Conservation (phyloP, 2,797 vertebrate species). For the Hyperoplus immaculatus region DNA sequence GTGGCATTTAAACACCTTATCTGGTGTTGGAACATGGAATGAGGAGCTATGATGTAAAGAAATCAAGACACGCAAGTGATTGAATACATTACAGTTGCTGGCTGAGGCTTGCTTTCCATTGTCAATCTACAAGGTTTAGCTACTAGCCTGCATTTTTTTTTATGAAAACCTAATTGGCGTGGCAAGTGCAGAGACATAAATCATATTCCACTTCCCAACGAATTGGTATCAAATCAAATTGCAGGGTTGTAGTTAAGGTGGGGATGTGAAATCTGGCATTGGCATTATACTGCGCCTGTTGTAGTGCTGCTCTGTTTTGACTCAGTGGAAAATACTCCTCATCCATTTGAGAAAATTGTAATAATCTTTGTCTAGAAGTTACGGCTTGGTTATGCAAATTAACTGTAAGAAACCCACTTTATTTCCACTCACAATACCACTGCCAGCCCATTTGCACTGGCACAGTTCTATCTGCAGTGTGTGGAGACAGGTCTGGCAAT, state of each 20-base stretch:
- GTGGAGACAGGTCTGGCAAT: conserved; percentile 62
- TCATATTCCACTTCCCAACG: conserved; percentile 25
- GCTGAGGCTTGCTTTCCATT: conserved; percentile 14
- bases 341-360: conserved; percentile 18
- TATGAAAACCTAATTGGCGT: conserved; percentile 24
- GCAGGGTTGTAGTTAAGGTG: conserved; percentile 23
- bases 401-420: conserved; percentile 39
- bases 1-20: neutral
- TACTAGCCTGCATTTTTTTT: conserved; percentile 26
- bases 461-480: conserved; percentile 33
- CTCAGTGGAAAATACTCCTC: conserved; percentile 38
- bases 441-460: conserved; percentile 37
- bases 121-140: conserved; percentile 4
- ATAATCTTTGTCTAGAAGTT: conserved; percentile 38
- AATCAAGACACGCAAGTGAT: neutral
- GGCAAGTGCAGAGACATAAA: conserved; percentile 33
- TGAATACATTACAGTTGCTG: neutral
- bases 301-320: conserved; percentile 33
- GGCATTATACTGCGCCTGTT: conserved; percentile 17
- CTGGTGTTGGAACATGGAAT: neutral
- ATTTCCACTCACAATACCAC: conserved; percentile 42
- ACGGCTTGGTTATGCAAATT: conserved; percentile 55
- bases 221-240: conserved; percentile 36
- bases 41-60: neutral
- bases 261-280: conserved; percentile 57